A percentile compares a stretch with the other conserved stretches of the same genome.
These are phyloP conservation scores for Chrysomallon squamiferum DNA, from an alignment of 1,140 invertebrate genomes.

Conservation along the genomic window DNA sequence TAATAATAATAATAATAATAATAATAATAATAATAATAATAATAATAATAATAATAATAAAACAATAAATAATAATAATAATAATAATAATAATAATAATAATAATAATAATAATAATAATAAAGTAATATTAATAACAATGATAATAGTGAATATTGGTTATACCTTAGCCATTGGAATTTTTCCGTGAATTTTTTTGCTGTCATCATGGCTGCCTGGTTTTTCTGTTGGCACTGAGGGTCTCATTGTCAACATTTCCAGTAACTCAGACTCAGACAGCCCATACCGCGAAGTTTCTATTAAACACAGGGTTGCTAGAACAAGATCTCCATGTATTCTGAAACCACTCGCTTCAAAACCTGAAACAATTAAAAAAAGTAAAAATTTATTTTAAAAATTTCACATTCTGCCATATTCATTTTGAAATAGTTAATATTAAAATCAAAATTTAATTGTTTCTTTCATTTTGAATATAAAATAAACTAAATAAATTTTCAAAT, in stretches of 20 bases:
- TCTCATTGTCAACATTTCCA: conserved; percentile 16
- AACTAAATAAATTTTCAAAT: too few species aligned
- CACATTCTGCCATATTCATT: too few species aligned
- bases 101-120: neutral
- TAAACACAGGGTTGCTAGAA: conserved; percentile 31
- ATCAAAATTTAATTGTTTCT: too few species aligned
- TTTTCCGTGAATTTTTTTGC: conserved; percentile 6
- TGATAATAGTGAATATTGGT: neutral
- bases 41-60: too few species aligned
- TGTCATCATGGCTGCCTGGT: neutral
- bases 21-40: too few species aligned
- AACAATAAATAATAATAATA: neutral
- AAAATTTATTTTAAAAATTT: too few species aligned
- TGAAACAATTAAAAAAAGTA: conserved; percentile 7
- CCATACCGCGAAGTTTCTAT: conserved; percentile 34
- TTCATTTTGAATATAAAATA: too few species aligned
- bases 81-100: neutral
- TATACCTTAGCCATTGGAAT: conserved; percentile 25
- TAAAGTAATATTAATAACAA: neutral
- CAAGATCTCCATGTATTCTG: conserved; percentile 24
- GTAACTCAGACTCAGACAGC: conserved; percentile 31
- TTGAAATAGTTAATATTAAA: too few species aligned
- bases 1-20: too few species aligned
- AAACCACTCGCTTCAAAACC: conserved; percentile 25
- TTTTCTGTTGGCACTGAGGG: neutral